A percentile compares a stretch with the other conserved stretches of the same genome.
Conservation (phyloP, 2,113 vertebrate species). For the Epinephelus moara region DNA sequence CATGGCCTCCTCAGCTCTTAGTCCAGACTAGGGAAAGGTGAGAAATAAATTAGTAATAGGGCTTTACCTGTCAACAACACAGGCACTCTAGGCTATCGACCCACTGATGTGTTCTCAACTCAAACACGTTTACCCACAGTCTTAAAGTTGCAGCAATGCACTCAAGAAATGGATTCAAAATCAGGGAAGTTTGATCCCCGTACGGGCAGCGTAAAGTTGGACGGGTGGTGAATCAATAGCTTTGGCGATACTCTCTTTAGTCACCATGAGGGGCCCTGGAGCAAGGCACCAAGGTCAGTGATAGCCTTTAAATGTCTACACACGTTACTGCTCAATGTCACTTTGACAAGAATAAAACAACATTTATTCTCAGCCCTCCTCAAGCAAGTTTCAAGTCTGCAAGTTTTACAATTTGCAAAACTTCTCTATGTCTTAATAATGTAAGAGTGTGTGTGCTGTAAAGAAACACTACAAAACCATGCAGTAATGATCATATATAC, state of each 20-base stretch:
- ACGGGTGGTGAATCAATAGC: slow-evolving; percentile 31
- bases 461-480: neutral
- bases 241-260: neutral
- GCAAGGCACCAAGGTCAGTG: slow-evolving; percentile 26
- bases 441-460: neutral
- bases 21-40: slow-evolving; percentile 86
- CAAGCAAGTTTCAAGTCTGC: neutral
- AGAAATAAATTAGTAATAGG: slow-evolving; percentile 94
- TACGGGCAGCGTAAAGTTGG: neutral
- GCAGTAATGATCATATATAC: too few species aligned
- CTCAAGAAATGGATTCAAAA: slow-evolving; percentile 18
- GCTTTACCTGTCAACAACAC: slow-evolving; percentile 87
- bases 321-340: neutral
- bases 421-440: neutral
- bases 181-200: neutral
- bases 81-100: slow-evolving; percentile 69
- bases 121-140: slow-evolving; percentile 25
- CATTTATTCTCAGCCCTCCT: neutral
- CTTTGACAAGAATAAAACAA: slow-evolving; percentile 10
- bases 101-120: slow-evolving; percentile 54
- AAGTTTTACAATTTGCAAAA: neutral
- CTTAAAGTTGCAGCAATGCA: slow-evolving; percentile 49
- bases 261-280: neutral
- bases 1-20: slow-evolving; percentile 78
- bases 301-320: neutral